Percentiles rank a stretch among this genome's conserved stretches.
phyloP scores from a whole-genome alignment of 2,113 vertebrate species.

The Gopherus evgoodei region DNA sequence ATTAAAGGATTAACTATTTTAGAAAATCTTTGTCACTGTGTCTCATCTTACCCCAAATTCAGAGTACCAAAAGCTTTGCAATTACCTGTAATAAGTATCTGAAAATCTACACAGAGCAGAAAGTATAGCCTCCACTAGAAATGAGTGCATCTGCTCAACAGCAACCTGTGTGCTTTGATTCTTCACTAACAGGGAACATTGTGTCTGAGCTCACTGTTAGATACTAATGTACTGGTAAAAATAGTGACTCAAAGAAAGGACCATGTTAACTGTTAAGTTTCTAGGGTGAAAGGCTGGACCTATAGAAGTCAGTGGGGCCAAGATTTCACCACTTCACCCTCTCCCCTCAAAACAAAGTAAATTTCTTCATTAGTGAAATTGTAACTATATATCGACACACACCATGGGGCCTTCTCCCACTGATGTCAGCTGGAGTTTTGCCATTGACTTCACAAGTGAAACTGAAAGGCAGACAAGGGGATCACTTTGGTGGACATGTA shows the following conservation, averaged over 20 bases:
- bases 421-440: neutral
- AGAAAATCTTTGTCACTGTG: neutral
- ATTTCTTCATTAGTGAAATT: neutral
- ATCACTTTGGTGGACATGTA: neutral
- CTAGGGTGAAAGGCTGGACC: neutral
- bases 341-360: neutral
- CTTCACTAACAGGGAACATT: neutral
- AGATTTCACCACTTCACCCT: rapidly evolving
- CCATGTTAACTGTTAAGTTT: neutral
- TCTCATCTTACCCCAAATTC: neutral
- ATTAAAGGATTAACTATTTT: neutral
- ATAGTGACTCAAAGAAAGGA: neutral
- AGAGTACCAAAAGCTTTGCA: neutral
- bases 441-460: neutral
- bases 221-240: neutral
- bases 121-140: neutral
- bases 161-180: neutral
- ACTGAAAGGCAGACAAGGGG: neutral
- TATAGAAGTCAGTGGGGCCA: neutral
- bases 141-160: neutral
- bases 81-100: neutral
- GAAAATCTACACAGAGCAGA: neutral
- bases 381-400: neutral
- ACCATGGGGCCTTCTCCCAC: neutral
- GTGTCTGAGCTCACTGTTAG: neutral